These are phyloP conservation scores for Perca fluviatilis DNA, from an alignment of 2,113 vertebrate species.

Conservation along the genomic window DNA sequence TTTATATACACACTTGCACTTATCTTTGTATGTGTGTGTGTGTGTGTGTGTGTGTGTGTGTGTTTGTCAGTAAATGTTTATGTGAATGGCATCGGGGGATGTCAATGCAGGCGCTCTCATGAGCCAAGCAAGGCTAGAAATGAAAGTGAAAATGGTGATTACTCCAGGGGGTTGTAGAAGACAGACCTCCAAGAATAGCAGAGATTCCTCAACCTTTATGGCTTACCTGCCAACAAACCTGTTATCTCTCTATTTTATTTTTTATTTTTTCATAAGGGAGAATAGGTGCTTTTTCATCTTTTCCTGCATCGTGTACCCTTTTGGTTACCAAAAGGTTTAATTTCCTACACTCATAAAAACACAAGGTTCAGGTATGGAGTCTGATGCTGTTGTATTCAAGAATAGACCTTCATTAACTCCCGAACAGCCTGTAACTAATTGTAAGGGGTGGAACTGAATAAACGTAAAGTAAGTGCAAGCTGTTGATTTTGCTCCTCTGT, in stretches of 20 bases:
- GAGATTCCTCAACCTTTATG: slow-evolving; percentile 59
- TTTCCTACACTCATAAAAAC: not conserved
- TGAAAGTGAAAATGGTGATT: slow-evolving; percentile 62
- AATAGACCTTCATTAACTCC: not conserved
- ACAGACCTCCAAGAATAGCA: slow-evolving; percentile 63
- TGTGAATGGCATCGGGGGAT: slow-evolving; percentile 8
- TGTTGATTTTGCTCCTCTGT: not conserved
- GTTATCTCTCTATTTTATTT: slow-evolving; percentile 7
- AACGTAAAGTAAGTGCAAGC: not conserved
- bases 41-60: slow-evolving; percentile 14
- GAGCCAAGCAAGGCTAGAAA: slow-evolving; percentile 39
- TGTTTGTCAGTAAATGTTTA: slow-evolving; percentile 24
- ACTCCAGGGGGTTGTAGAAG: slow-evolving; percentile 59
- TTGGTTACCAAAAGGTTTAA: slow-evolving; percentile 7
- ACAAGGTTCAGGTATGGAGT: not conserved
- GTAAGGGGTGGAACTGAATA: not conserved
- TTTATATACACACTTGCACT: slow-evolving; percentile 21
- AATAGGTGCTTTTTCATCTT: slow-evolving; percentile 3
- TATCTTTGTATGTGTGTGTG: slow-evolving; percentile 9
- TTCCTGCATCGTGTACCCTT: not conserved
- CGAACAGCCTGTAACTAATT: not conserved
- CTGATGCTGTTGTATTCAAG: not conserved
- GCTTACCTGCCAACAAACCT: slow-evolving; percentile 58
- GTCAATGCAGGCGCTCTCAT: slow-evolving; percentile 33
- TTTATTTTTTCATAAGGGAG: slow-evolving; percentile 4